Base-by-base conservation (phyloP, 64 coral and sea anemone genomes). In the Catalaphyllia jardinei region DNA sequence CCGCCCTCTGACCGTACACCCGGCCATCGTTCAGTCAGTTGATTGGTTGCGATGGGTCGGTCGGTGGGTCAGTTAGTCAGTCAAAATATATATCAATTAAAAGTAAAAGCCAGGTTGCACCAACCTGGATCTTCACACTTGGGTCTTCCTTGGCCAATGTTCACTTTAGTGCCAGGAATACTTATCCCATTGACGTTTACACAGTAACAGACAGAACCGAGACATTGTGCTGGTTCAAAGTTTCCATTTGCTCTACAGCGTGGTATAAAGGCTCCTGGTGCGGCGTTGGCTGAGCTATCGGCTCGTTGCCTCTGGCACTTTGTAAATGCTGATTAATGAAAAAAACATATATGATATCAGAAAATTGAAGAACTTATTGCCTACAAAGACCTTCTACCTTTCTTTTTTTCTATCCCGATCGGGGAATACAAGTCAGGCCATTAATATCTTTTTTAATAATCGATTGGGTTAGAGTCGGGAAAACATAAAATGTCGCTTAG, bases 171-270 rank as follows among this genome's bases (percentile, higher is more conserved):
- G 14, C 81, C 81, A 84, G 63, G 35, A 39, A 84, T 67, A 69
- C 31, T 62, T 69, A 52, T 84, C 0, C 81, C 81, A 28, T 84
- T 67, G 19, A 25, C 51, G 63, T 92, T 92, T 13, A 92, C 90
- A 30, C 90, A 92, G 59, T 86, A 92, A 51, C 90, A 92, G 8
- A 86, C 39, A 29, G 90, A 92, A 31, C 90, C 83, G 39, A 78
- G 90, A 29, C 94, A 96, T 19, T 96, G 94, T 13, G 76, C 62
- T n/a, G 84, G 12, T 55, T 96, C 87, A 29, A 86, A 96, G 4
- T 67, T 38, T 38, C 94, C 94, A 77, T 72, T n/a, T 4, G 82
- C 55, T 11, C 69, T 82, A 87, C 94, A 96, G 10, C 91, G 91
- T 60, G 94, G 87, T 13, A 79, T 81, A 65, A 89, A 93, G 54